phyloP scores from a whole-genome alignment of 1,140 invertebrate genomes.

The Drosophila repletoides region DNA sequence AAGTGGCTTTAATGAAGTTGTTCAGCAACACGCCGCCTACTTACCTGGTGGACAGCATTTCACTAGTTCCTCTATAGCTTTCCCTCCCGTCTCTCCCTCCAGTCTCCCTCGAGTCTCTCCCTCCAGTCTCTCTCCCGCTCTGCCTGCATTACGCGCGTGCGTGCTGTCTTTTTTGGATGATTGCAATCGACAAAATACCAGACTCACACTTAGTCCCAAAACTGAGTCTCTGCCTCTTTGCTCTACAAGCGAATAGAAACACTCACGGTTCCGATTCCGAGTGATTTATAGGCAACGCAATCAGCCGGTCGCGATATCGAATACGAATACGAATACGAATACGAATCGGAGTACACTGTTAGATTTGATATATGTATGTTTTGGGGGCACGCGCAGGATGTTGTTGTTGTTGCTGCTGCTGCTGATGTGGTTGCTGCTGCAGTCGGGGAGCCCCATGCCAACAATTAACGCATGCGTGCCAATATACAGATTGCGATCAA shows the following conservation, averaged over 20 bases:
- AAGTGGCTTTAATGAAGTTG: slow-evolving; percentile 64
- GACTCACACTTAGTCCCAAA: slow-evolving; percentile 26
- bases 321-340: no score
- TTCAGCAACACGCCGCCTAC: slow-evolving; percentile 27
- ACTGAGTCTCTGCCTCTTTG: slow-evolving; percentile 4
- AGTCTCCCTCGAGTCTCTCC: background rate
- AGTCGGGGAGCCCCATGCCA: slow-evolving; percentile 51
- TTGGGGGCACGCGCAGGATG: slow-evolving; percentile 78
- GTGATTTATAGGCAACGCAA: slow-evolving; percentile 75
- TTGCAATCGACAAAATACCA: slow-evolving; percentile 67
- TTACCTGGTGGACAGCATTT: background rate
- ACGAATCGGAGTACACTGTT: slow-evolving; percentile 65
- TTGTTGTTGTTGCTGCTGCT: slow-evolving; percentile 34
- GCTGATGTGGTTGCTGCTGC: slow-evolving; percentile 24
- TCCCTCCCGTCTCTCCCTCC: background rate
- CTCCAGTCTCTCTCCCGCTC: slow-evolving; percentile 15
- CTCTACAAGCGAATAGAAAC: slow-evolving; percentile 8
- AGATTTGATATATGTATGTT: slow-evolving; percentile 79
- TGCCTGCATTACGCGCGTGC: slow-evolving; percentile 64
- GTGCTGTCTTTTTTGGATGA: slow-evolving; percentile 71
- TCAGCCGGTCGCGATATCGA: slow-evolving; percentile 74
- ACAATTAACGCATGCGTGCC: slow-evolving; percentile 77
- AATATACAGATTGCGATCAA: slow-evolving; percentile 58
- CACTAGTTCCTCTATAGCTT: background rate
- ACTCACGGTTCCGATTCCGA: slow-evolving; percentile 47